Base-by-base conservation (phyloP, 2,113 vertebrate genomes). In the Parus major region DNA sequence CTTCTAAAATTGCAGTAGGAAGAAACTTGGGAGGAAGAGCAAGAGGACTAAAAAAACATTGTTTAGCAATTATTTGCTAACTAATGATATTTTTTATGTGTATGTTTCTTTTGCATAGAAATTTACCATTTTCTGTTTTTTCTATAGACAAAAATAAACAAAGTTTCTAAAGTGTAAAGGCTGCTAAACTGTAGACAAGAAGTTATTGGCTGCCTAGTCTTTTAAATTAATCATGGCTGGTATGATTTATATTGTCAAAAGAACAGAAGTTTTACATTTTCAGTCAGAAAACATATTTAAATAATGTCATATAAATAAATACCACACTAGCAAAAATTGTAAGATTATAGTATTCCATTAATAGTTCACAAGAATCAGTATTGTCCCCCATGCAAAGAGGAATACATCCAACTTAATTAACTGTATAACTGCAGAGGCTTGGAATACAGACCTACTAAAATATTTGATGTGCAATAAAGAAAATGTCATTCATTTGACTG, bases 401-500 rank as follows among this genome's bases (percentile, higher is more conserved):
- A 81, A 49, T 79, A 60, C 10, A 91, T 33, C 13, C n/a, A 70
- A 55, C 64, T 66, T 82, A 92, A 75, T 71, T 88, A 93, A 44
- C 17, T 68, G 65, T 87, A 61, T 28, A 88, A 82, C 59, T 90
- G 53, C 65, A 92, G 71, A 81, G 50, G 35, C 76, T 92, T 94
- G 65, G 55, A 84, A 59, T 46, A 47, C 42, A 93, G 71, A 94
- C 55, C 29, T 52, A 57, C 36, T 28, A 47, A 79, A 93, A 66
- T 87, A 96, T 76, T 60, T 76, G 70, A 95, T 71, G 44, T 95
- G 60, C 63, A 92, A 66, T 87, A 88, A 87, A 28, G 70, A 94
- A 95, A 95, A 94, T 80, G 49, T 89, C 81, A 84, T 64, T 94
- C 68, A 91, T 39, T 39, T 39, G 36, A 39, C 64, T 86, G 53